Conservation (phyloP, 2,797 vertebrate genomes). For the Parotocinclus haroldoi region DNA sequence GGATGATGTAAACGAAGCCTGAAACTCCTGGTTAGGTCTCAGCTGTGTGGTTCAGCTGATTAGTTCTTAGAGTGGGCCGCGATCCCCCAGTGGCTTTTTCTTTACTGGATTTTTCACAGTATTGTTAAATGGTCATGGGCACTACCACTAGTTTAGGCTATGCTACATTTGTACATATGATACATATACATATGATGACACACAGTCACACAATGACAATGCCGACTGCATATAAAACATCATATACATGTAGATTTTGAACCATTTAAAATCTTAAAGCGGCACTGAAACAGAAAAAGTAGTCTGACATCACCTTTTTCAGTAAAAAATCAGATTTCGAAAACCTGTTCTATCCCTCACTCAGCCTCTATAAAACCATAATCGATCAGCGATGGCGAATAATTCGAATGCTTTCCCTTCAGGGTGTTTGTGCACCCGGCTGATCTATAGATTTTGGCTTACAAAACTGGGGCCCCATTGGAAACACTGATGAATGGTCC, state of each 20-base stretch:
- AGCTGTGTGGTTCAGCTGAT: conserved; percentile 42
- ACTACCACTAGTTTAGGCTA: background rate
- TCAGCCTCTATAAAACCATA: too few species aligned
- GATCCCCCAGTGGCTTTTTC: conserved; percentile 9
- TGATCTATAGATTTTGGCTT: conserved; percentile 50
- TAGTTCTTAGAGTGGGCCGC: conserved; percentile 28
- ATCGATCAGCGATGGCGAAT: conserved; percentile 14
- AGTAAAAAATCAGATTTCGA: too few species aligned
- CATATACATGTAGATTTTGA: background rate
- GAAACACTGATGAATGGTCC: conserved; percentile 57
- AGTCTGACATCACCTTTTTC: too few species aligned
- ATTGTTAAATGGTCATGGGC: background rate
- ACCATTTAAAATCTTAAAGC: background rate
- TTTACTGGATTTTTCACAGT: conserved; percentile 10
- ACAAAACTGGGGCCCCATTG: conserved; percentile 26
- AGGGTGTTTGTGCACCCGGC: conserved; percentile 34
- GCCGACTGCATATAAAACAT: background rate
- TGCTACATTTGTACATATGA: background rate
- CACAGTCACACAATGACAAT: background rate
- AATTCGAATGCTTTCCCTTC: conserved; percentile 14
- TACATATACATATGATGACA: background rate
- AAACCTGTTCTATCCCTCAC: too few species aligned
- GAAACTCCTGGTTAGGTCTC: conserved; percentile 38
- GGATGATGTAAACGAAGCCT: conserved; percentile 46
- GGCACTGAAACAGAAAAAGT: background rate